Conservation (phyloP, 2,113 vertebrate genomes). For the Dasyurus viverrinus region DNA sequence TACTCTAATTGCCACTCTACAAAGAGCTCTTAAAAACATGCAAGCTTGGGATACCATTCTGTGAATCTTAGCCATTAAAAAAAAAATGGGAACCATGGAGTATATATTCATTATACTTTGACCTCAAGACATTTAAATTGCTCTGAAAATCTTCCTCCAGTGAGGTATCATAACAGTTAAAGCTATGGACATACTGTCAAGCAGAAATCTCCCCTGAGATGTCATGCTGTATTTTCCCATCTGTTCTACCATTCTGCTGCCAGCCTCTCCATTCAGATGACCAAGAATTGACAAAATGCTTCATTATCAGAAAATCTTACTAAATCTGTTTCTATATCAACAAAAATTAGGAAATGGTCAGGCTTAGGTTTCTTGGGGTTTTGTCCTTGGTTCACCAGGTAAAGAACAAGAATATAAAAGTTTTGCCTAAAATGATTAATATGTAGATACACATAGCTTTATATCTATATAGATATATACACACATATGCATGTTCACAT, state of each 20-base stretch:
- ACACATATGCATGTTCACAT: too few relatives aligned
- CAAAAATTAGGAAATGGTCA: not conserved
- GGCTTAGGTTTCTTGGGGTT: not conserved
- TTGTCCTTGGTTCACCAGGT: constrained; percentile 6
- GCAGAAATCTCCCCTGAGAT: not conserved
- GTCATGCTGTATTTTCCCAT: not conserved
- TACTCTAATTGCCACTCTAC: not conserved
- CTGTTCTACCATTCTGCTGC: constrained; percentile 30
- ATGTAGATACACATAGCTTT: too few relatives aligned
- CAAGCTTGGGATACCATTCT: not conserved
- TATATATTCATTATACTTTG: not conserved
- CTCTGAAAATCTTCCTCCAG: not conserved
- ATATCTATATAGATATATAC: too few relatives aligned
- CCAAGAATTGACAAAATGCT: not conserved
- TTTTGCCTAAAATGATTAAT: not conserved
- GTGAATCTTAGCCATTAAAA: not conserved
- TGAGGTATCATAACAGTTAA: not conserved
- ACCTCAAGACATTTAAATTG: constrained; percentile 1
- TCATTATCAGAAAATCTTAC: not conserved
- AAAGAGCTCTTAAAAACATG: not conserved
- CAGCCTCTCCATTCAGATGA: not conserved
- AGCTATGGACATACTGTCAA: not conserved
- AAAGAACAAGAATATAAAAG: constrained; percentile 16
- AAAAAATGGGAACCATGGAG: not conserved
- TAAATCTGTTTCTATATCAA: not conserved